Percentiles rank a stretch among this genome's conserved stretches.
Conservation (phyloP, 2,797 vertebrate genomes). For the Clangula hyemalis region DNA sequence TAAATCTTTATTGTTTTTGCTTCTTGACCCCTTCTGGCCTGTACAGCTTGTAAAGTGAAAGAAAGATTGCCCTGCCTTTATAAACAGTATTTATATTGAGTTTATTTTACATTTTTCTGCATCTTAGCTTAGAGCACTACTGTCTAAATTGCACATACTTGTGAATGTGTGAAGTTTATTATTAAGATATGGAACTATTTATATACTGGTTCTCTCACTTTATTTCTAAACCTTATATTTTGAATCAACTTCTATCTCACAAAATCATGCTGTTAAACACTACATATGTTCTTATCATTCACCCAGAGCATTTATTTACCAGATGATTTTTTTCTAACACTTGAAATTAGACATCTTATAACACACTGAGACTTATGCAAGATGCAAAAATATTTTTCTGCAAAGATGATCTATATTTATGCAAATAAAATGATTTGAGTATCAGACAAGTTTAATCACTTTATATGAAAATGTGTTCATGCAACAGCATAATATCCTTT, state of each 20-base stretch:
- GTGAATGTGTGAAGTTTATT: not conserved
- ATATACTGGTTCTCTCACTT: not conserved
- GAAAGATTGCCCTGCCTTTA: not conserved
- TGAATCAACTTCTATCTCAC: not conserved
- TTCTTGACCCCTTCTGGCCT: not conserved
- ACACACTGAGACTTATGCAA: not conserved
- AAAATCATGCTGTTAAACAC: not conserved
- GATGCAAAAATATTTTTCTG: not conserved
- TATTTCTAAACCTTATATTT: not conserved
- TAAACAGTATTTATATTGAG: not conserved
- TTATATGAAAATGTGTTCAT: not conserved
- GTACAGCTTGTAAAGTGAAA: not conserved
- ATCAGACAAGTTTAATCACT: not conserved
- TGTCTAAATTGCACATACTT: not conserved
- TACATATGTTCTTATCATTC: not conserved
- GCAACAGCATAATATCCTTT: not conserved
- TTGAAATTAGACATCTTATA: not conserved
- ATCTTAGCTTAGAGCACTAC: not conserved
- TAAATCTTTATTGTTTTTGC: not conserved
- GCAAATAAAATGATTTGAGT: not conserved
- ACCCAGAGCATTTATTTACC: not conserved
- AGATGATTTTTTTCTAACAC: not conserved
- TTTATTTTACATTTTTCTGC: not conserved
- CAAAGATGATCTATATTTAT: not conserved
- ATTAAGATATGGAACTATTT: not conserved